Conservation (phyloP, 2,113 vertebrate genomes). For the Poecilia latipinna region DNA sequence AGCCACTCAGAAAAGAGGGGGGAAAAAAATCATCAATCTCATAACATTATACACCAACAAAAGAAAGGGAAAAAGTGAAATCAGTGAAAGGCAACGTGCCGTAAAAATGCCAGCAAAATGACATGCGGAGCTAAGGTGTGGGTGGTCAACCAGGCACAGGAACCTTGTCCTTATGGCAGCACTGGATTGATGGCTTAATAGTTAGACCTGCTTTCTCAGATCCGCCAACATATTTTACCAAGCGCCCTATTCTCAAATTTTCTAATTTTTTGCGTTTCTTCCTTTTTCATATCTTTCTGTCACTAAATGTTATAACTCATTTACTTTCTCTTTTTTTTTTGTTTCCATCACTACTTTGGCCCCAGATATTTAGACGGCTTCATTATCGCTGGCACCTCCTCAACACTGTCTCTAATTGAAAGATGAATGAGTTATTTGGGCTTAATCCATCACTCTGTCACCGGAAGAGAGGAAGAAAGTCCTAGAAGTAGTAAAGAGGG, state of each 20-base stretch:
- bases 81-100: constrained; percentile 63
- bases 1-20: constrained; percentile 40
- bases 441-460: constrained; percentile 82
- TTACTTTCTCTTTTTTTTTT: constrained; percentile 16
- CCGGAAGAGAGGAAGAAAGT: constrained; percentile 57
- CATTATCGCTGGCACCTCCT: constrained; percentile 79
- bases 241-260: neutral
- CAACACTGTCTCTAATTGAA: constrained; percentile 78
- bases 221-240: constrained; percentile 23
- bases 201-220: constrained; percentile 48
- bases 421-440: constrained; percentile 82
- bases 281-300: constrained; percentile 38
- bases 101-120: constrained; percentile 52
- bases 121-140: constrained; percentile 31
- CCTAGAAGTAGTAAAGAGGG: constrained; percentile 17
- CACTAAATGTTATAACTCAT: constrained; percentile 43
- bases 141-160: constrained; percentile 32
- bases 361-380: constrained; percentile 73
- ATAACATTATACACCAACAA: constrained; percentile 58
- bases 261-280: constrained; percentile 8
- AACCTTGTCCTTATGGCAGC: constrained; percentile 34
- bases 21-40: constrained; percentile 56
- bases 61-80: constrained; percentile 57
- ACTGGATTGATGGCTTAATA: constrained; percentile 64
- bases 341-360: constrained; percentile 47